phyloP scores from a whole-genome alignment of 2,888 invertebrate species.

The Gari tellinella region DNA sequence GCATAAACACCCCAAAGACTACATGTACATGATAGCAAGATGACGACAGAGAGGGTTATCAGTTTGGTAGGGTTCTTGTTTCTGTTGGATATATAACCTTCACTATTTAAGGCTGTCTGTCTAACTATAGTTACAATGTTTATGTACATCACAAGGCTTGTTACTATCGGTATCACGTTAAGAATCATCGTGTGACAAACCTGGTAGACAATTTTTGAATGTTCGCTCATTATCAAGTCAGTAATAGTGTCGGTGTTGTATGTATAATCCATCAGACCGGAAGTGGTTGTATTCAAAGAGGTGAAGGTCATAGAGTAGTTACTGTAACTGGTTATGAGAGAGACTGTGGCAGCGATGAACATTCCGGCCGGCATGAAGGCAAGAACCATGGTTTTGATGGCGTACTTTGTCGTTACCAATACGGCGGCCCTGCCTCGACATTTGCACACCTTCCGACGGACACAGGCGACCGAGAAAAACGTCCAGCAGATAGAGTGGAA shows the following conservation, averaged over 20 bases:
- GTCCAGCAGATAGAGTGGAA: conserved; percentile 44
- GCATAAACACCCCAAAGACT: conserved; percentile 35
- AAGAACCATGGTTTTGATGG: conserved; percentile 24
- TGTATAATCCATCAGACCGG: too few relatives aligned
- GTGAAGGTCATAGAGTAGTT: too few relatives aligned
- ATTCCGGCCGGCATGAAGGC: conserved; percentile 23
- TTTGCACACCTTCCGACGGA: conserved; percentile 48
- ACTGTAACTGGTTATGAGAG: neutral
- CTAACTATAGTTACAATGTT: conserved; percentile 27
- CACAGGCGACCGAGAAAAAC: conserved; percentile 40
- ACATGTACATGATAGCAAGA: conserved; percentile 14
- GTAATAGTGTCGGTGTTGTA: too few relatives aligned
- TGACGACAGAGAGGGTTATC: conserved; percentile 32
- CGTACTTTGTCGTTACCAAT: conserved; percentile 29
- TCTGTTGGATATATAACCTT: conserved; percentile 17
- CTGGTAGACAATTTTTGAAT: conserved; percentile 9
- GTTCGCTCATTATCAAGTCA: too few relatives aligned
- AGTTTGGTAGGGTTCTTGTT: conserved; percentile 34
- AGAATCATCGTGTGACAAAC: conserved; percentile 28
- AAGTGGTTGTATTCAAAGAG: too few relatives aligned
- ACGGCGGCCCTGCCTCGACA: conserved; percentile 48
- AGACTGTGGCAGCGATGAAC: conserved; percentile 14
- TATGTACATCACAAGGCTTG: conserved; percentile 21
- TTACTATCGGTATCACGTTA: conserved; percentile 25
- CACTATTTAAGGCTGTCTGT: conserved; percentile 28